These are phyloP conservation scores for Phaenicophaeus curvirostris DNA, from an alignment of 2,797 vertebrate genomes.

Conservation along the genomic window DNA sequence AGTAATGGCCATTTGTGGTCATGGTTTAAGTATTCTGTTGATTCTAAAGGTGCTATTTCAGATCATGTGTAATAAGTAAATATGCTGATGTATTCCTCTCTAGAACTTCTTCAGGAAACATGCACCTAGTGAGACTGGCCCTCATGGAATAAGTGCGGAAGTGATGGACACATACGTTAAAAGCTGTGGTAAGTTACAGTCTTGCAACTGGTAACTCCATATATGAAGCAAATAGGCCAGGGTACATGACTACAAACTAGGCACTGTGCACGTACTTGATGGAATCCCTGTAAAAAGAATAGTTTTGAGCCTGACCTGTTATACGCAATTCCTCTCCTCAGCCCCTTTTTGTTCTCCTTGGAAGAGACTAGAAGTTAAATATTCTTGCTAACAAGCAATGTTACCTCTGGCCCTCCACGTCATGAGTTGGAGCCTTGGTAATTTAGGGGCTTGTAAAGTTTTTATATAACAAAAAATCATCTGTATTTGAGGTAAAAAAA, in stretches of 20 bases:
- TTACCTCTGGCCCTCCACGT: neutral
- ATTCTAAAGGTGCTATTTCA: neutral
- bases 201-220: neutral
- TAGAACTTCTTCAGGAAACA: slow-evolving; percentile 98
- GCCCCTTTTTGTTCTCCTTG: neutral
- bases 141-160: slow-evolving; percentile 94
- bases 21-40: neutral
- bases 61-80: neutral
- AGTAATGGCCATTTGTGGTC: neutral
- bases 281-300: neutral
- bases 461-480: neutral
- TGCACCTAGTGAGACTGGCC: slow-evolving; percentile 94
- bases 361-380: neutral
- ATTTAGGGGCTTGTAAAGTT: neutral
- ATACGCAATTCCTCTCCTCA: fast-evolving
- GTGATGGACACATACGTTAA: slow-evolving; percentile 99
- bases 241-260: neutral
- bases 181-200: slow-evolving; percentile 89
- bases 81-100: neutral
- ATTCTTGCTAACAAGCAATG: neutral
- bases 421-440: neutral
- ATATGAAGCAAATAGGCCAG: neutral
- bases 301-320: neutral
- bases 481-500: neutral
- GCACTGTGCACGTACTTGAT: neutral